Evolutionary conservation across 2,888 invertebrate species (phyloP).

Genomic region (Lasioglossum oenotherae): DNA sequence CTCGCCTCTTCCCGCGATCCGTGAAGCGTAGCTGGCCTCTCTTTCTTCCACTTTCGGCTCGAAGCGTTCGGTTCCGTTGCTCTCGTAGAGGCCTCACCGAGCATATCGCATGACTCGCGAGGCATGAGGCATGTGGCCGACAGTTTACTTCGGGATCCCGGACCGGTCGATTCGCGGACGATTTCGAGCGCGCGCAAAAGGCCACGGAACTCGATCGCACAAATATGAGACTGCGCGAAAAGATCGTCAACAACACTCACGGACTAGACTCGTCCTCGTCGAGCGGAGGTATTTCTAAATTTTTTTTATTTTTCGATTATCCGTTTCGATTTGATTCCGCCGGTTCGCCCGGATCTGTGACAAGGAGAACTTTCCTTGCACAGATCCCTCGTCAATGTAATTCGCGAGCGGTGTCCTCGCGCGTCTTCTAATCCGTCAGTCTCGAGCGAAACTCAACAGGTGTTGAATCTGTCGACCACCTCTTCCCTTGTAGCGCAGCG

Average conservation of each 20-base stretch:
- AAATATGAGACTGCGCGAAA: slow-evolving; percentile 48
- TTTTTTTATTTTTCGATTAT: too few relatives aligned
- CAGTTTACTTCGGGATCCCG: slow-evolving; percentile 76
- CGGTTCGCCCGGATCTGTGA: background rate
- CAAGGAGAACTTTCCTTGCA: background rate
- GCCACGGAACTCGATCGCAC: slow-evolving; percentile 1
- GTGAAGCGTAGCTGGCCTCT: slow-evolving; percentile 38
- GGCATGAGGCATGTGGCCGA: slow-evolving; percentile 71
- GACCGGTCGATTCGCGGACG: slow-evolving; percentile 65
- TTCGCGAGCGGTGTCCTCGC: background rate
- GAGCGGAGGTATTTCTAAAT: slow-evolving; percentile 52
- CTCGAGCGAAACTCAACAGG: slow-evolving; percentile 42
- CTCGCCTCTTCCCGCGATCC: slow-evolving; percentile 29
- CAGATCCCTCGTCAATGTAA: background rate
- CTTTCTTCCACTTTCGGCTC: slow-evolving; percentile 37
- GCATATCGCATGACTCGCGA: slow-evolving; percentile 59
- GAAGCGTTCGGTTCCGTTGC: slow-evolving; percentile 31
- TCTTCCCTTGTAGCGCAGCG: background rate
- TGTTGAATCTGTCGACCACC: background rate
- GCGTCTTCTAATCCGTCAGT: background rate
- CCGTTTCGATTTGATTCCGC: background rate
- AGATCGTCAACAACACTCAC: slow-evolving; percentile 39
- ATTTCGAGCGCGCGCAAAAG: background rate
- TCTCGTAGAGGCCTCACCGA: slow-evolving; percentile 56
- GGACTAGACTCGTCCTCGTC: slow-evolving; percentile 3